Evolutionary conservation across 2,797 vertebrate species (phyloP).

Genomic region (Botia almorhae): DNA sequence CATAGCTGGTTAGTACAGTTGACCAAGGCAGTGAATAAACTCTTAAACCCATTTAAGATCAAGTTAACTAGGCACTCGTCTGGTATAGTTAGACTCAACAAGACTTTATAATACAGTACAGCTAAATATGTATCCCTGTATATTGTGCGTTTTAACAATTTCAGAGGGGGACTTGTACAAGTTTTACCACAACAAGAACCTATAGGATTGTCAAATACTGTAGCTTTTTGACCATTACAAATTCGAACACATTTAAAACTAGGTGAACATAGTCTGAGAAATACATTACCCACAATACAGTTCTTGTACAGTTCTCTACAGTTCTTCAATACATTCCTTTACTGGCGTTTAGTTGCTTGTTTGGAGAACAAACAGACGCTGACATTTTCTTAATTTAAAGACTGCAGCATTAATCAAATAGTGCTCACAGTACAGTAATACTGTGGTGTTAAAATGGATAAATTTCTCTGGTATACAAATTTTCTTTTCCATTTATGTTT

Average conservation of each 20-base stretch:
- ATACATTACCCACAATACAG: not conserved
- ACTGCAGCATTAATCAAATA: not conserved
- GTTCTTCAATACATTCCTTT: not conserved
- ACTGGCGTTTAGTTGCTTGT: not conserved
- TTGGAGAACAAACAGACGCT: not conserved
- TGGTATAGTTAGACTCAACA: not conserved
- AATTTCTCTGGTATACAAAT: not conserved
- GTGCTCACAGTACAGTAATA: not conserved
- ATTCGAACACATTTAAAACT: not conserved
- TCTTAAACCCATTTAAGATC: slow-evolving; percentile 13
- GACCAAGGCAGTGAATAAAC: slow-evolving; percentile 47
- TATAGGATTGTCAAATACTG: not conserved
- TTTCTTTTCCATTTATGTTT: not conserved
- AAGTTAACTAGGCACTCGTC: slow-evolving; percentile 14
- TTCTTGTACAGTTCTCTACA: not conserved
- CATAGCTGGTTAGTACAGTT: slow-evolving; percentile 28
- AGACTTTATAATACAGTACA: not conserved
- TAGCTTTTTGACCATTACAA: not conserved
- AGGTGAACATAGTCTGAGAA: slow-evolving; percentile 16
- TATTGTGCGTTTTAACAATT: slow-evolving; percentile 4
- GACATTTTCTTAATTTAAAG: not conserved
- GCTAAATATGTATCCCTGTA: not conserved
- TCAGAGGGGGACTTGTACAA: not conserved
- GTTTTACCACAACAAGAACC: not conserved
- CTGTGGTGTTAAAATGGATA: not conserved